Percentiles rank a stretch among this genome's conserved stretches.
Evolutionary conservation across 2,113 vertebrate species (phyloP).

Genomic region (Callocephalon fimbriatum): DNA sequence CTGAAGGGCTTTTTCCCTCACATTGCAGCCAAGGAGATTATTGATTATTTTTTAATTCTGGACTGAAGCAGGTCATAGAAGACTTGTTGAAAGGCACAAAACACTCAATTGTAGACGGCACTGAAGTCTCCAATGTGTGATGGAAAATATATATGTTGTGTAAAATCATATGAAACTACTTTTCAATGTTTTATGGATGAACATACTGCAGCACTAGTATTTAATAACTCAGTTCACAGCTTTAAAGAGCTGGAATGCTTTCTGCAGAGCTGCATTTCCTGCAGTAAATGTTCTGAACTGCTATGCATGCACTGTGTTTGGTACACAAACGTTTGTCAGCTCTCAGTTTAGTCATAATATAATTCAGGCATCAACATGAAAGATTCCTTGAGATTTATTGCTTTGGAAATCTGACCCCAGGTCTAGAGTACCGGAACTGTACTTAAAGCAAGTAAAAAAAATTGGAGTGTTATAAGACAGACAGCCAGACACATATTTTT

Average conservation of each 20-base stretch:
- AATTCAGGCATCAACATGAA: slow-evolving; percentile 72
- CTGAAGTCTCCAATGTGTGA: not conserved
- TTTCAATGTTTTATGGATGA: slow-evolving; percentile 18
- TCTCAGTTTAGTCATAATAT: slow-evolving; percentile 69
- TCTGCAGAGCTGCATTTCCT: slow-evolving; percentile 21
- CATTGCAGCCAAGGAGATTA: not conserved
- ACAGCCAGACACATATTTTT: not conserved
- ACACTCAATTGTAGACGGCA: not conserved
- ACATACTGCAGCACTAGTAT: not conserved
- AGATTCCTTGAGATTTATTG: slow-evolving; percentile 68
- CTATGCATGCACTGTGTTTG: slow-evolving; percentile 33
- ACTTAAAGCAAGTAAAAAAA: slow-evolving; percentile 55
- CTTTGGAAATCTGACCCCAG: slow-evolving; percentile 67
- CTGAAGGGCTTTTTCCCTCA: not conserved
- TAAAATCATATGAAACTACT: slow-evolving; percentile 51
- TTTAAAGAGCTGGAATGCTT: slow-evolving; percentile 32
- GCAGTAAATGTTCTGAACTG: slow-evolving; percentile 52
- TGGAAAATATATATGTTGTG: not conserved
- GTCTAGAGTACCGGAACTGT: slow-evolving; percentile 42
- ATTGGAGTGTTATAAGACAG: slow-evolving; percentile 4
- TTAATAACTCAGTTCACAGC: slow-evolving; percentile 53
- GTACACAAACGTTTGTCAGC: slow-evolving; percentile 53
- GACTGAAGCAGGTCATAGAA: not conserved
- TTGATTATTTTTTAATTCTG: not conserved
- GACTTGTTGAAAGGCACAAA: slow-evolving; percentile 8